Evolutionary conservation across 2,797 vertebrate species (phyloP), one percentile per base, ranked within the genome.

Genomic region (Melanotaenia parkinsoni): DNA sequence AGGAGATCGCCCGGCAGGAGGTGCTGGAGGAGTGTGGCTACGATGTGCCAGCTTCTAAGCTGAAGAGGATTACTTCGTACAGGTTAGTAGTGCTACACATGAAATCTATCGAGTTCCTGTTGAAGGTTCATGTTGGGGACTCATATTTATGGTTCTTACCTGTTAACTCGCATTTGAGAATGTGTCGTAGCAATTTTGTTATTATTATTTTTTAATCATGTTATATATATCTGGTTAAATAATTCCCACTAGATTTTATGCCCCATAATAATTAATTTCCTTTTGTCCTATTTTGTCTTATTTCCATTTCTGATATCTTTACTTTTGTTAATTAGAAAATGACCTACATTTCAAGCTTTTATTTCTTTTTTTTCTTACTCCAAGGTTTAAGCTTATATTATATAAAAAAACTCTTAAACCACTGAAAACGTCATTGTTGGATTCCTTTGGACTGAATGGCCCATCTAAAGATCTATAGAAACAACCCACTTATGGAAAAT

Each of bases 21-120:
- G 86, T 96, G 37, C 93, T 96, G 90, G 97, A 99, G 84, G 97
- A 99, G 91, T 99, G 97, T 12, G 97, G 98, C 87, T 99, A 97
- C 57, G 91, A 86, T 4, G 90, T 99, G 68, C 87, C 94, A 0
- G 77, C 87, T 37, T 79, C 92, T 0, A 94, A 94, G 66, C 94
- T 98, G 72, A 95, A 86, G 87, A 96, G 72, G 86, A 95, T 98
- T 54, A 95, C 96, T 50, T 96, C 96, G 0, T 98, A 96, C 94
- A 96, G 96, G 98, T 98, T n/a, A 61, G 82, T 22, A 0, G 20
- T 33, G 20, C 47, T 10, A 22, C 20, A 11, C 45, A 24, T 11
- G n/a, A 22, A 51, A 2, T 51, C 18, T 12, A 11, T 24, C 28
- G 20, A 50, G 33, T 22, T 30, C 37, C 9, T 45, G 35, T 20